phyloP scores from a whole-genome alignment of 2,797 vertebrate genomes.

The Lepus oiostolus region DNA sequence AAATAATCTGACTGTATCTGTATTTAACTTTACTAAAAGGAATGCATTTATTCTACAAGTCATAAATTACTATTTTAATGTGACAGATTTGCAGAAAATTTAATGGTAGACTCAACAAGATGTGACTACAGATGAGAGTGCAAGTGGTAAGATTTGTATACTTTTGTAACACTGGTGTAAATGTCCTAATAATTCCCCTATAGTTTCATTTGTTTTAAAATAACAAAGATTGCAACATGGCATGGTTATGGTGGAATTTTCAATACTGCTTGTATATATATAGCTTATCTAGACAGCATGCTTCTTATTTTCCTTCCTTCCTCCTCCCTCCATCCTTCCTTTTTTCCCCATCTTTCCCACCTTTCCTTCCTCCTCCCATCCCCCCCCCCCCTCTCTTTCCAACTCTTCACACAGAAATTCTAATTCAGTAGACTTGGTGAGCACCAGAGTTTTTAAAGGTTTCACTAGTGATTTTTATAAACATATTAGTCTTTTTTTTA shows the following conservation, averaged over 20 bases:
- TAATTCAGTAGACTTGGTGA: background rate
- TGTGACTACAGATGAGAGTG: background rate
- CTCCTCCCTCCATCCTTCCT: background rate
- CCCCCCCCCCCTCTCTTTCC: background rate
- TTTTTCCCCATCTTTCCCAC: background rate
- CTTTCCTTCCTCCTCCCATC: background rate
- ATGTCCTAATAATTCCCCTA: background rate
- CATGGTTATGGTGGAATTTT: background rate
- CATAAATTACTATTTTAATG: background rate
- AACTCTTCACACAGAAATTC: background rate
- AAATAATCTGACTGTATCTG: background rate
- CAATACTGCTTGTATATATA: background rate
- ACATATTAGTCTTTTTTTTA: background rate
- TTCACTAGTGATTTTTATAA: slow-evolving; percentile 34
- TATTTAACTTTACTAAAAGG: background rate
- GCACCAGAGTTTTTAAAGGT: background rate
- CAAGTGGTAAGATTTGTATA: background rate
- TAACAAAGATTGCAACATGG: background rate
- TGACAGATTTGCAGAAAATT: background rate
- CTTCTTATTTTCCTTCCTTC: background rate
- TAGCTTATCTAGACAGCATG: background rate
- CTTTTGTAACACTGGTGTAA: background rate
- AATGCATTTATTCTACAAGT: background rate
- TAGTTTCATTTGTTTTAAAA: background rate
- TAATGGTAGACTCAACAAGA: background rate